Percentiles rank a stretch among this genome's conserved stretches.
phyloP scores from a whole-genome alignment of 2,797 vertebrate species.

The Peromyscus attwateri region DNA sequence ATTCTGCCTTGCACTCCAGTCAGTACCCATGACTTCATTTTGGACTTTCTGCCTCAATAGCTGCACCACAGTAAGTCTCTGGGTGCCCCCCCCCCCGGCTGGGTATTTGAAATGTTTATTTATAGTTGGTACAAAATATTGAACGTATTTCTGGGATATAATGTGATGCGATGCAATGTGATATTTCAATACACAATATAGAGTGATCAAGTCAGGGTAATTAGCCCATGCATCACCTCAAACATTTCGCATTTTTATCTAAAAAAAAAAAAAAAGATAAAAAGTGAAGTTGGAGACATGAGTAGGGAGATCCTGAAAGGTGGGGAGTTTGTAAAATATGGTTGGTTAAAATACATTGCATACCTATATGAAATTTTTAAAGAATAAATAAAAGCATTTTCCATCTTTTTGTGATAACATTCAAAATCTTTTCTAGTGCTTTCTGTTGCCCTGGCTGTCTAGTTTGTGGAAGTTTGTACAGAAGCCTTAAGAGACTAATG shows the following conservation, averaged over 20 bases:
- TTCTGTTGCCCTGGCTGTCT: neutral
- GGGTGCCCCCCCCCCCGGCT: too few species aligned
- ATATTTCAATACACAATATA: too few species aligned
- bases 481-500: neutral
- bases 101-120: neutral
- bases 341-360: neutral
- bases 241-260: neutral
- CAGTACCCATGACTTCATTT: neutral
- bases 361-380: too few species aligned
- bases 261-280: neutral
- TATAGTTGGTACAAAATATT: neutral
- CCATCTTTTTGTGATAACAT: neutral
- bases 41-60: neutral
- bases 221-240: neutral
- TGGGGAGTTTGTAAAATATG: neutral
- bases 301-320: neutral
- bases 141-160: neutral
- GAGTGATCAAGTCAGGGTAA: neutral
- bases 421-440: neutral
- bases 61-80: neutral
- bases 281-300: neutral
- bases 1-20: neutral
- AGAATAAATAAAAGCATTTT: neutral
- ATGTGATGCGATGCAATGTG: neutral
- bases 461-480: neutral